Evolutionary conservation across 2,113 vertebrate genomes (phyloP), one percentile per base, ranked within the genome.

Genomic region (Fulmarus glacialis): DNA sequence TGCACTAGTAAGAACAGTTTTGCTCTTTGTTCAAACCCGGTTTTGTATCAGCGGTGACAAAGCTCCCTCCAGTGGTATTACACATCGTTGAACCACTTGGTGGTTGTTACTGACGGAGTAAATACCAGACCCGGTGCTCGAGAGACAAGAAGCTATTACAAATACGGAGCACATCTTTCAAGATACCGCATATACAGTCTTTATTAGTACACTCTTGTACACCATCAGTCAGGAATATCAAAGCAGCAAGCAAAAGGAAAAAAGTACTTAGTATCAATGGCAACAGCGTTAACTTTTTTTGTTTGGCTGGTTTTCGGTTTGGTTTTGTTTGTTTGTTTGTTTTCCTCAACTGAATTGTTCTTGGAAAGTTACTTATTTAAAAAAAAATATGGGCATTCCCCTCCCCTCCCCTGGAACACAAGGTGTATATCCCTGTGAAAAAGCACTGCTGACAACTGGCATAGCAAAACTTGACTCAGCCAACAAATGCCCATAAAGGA

Each of bases 11-110:
- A 3, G 23, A 19, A 8, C 0, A 36, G 77, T 2, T 60, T 2
- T 4, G 30, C 24, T 23, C 52, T 5, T 3, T 3, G 2, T 1
- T 3, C 22, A 42, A 40, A n/a, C 1, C 7, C 8, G 1, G 7
- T 22, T 47, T 5, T 0, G 8, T 5, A 92, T 72, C 29, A 3
- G 87, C 86, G 87, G 88, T 34, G 15, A 5, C 30, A 34, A 58
- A 24, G 86, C 91, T 43, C 98, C 97, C 90, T 87, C 98, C 97
- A 50, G 89, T 91, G 98, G 90, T 5, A 13, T 8, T 3, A 3
- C 23, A 15, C 8, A 2, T 5, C 0, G 0, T 1, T 23, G 43
- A 13, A 36, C 1, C 60, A 5, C 27, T 23, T 1, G 4, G 22
- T 22, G 18, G 21, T 0, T 2, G 32, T 6, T 30, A 4, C 12